Base-by-base conservation (phyloP, 2,113 vertebrate genomes). In the Macroglossus sobrinus region DNA sequence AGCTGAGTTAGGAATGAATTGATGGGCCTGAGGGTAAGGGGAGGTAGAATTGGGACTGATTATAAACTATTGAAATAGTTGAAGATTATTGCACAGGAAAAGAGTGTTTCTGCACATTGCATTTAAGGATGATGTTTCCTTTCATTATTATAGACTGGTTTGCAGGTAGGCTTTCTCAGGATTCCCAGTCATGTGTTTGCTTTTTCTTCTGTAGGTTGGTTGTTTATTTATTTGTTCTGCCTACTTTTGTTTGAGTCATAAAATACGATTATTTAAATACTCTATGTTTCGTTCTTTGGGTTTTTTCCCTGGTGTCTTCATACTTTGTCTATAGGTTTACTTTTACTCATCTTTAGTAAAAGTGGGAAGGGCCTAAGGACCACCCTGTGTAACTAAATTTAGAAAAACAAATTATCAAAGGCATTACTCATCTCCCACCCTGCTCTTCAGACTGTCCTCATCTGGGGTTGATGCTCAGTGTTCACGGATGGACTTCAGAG, bases 221-320 rank as follows among this genome's bases (percentile, higher is more conserved):
- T 64, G 50, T 63, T 55, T 47, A 35, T 84, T 80, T 91, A 16
- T 88, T 82, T 76, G 50, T 69, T 95, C 45, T 97, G 53, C 21
- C 33, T 81, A 59, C 13, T 95, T 92, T n/a, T 82, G 40, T 79
- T 47, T 63, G 91, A 87, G 71, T 95, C 53, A 80, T 69, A 59
- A 75, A 74, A 78, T 82, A 47, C 18, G 72, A 43, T n/a, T 66
- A 74, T 76, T 94, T 66, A 68, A 78, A 89, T 93, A 28, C 19
- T 28, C 1, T 59, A 13, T 53, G 76, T 93, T 95, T 72, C 84
- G 43, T n/a, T 89, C 30, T 81, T 92, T 71, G 43, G 30, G 22
- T 84, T 53, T 26, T 61, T 79, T 75, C 64, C 21, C 38, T 66
- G 45, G 7, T 69, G 6, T 81, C 61, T 47, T 79, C 53, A 45